Conservation (phyloP, 64 coral and sea anemone genomes). For the Montipora sp. region DNA sequence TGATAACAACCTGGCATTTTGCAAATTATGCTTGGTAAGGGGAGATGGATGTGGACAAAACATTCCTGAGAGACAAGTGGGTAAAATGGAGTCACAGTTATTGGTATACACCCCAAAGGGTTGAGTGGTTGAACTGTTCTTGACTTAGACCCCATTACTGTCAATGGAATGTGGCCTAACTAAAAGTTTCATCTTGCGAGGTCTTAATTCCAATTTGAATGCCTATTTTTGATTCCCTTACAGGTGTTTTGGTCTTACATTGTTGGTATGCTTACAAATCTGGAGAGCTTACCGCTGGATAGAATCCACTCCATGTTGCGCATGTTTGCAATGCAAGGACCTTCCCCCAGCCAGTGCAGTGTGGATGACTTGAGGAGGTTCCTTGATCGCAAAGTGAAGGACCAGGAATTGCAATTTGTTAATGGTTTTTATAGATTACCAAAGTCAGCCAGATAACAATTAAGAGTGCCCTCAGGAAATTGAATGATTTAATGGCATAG, state of each 20-base stretch:
- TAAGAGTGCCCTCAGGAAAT: neutral
- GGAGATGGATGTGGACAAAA: too few species aligned
- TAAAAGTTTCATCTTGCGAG: neutral
- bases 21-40: too few species aligned
- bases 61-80: too few species aligned
- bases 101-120: too few species aligned
- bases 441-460: constrained; percentile 76
- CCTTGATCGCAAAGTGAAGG: constrained; percentile 92
- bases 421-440: constrained; percentile 96
- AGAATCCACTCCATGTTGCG: constrained; percentile 98
- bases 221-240: neutral
- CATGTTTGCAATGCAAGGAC: constrained; percentile 97
- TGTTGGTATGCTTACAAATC: constrained; percentile 98
- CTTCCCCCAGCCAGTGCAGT: constrained; percentile 89
- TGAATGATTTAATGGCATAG: neutral
- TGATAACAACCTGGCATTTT: too few species aligned
- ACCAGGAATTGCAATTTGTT: constrained; percentile 89
- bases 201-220: neutral
- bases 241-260: constrained; percentile 99
- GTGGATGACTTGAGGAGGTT: constrained; percentile 92
- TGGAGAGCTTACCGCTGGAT: constrained; percentile 93
- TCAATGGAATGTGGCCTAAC: too few species aligned
- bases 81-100: too few species aligned
- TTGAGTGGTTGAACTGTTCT: too few species aligned
- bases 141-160: too few species aligned